phyloP scores from a whole-genome alignment of 1,140 invertebrate species.

The Macrostomum lignano region DNA sequence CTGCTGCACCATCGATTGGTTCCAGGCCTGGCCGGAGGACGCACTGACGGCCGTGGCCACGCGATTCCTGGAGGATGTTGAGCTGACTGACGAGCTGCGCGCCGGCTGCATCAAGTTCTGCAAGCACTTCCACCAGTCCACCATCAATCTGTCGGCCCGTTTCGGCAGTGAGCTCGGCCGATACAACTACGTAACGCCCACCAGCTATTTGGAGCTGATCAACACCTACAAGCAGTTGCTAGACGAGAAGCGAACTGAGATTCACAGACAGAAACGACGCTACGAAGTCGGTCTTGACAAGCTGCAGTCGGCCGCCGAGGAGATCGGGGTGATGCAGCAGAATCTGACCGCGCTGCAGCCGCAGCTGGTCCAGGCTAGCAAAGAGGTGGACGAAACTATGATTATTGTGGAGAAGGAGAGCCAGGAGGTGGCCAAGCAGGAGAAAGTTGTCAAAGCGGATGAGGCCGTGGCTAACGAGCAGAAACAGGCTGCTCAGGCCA shows the following conservation, averaged over 20 bases:
- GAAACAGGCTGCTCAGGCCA: slow-evolving; percentile 21
- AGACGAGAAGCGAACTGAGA: slow-evolving; percentile 31
- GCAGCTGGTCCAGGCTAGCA: slow-evolving; percentile 34
- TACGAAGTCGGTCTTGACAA: slow-evolving; percentile 31
- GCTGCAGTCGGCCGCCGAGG: slow-evolving; percentile 27
- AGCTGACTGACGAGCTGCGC: slow-evolving; percentile 41
- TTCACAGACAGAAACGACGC: slow-evolving; percentile 39
- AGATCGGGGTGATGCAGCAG: slow-evolving; percentile 39
- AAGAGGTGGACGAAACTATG: slow-evolving; percentile 27
- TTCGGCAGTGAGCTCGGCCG: slow-evolving; percentile 38
- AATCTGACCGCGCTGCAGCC: slow-evolving; percentile 58
- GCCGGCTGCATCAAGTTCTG: slow-evolving; percentile 34
- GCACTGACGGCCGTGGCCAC: slow-evolving; percentile 49
- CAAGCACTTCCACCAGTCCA: slow-evolving; percentile 52
- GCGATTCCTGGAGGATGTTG: slow-evolving; percentile 44
- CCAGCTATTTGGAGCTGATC: slow-evolving; percentile 28
- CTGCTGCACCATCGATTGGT: slow-evolving; percentile 88
- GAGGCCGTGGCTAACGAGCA: slow-evolving; percentile 28
- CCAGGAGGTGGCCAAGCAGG: slow-evolving; percentile 27
- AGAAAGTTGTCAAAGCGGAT: slow-evolving; percentile 28
- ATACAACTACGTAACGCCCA: slow-evolving; percentile 29
- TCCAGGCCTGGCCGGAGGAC: slow-evolving; percentile 36
- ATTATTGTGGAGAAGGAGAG: slow-evolving; percentile 25
- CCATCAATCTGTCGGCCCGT: slow-evolving; percentile 34
- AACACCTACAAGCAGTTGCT: slow-evolving; percentile 25